Evolutionary conservation across 2,888 invertebrate species (phyloP), one percentile per base, ranked within the genome.

Genomic region (Scrobipalpa costella): DNA sequence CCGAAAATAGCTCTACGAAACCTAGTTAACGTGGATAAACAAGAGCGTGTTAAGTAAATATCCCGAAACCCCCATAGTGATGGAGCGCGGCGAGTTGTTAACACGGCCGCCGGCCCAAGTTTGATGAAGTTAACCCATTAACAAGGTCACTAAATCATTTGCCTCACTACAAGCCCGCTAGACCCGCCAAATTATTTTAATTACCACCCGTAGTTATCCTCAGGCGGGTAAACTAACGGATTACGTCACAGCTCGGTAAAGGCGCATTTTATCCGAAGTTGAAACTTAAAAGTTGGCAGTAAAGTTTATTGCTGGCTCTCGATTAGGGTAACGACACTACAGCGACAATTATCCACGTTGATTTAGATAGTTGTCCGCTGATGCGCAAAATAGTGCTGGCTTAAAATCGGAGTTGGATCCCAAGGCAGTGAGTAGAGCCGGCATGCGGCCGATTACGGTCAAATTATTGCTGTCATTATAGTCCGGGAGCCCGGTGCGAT

Each of bases 401-500:
- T 87, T 90, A 86, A 90, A 90, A 88, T 86, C 83, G 79, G 76
- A 81, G 81, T 80, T 75, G 73, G 80, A 80, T 88, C 90, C 90
- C 90, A 85, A 86, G 88, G 86, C 86, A 84, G 78, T 84, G 87
- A 86, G 52, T 21, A n/a, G 52, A 52, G 55, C 33, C 84, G 84
- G 80, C 81, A 78, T 83, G 84, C 79, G 81, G 82, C 80, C 88
- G 85, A 89, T 89, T 90, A 90, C 84, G 85, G 85, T 82, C 87
- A 85, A 90, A 90, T 90, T 90, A 90, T 90, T 84, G 84, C 87
- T 78, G 81, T 86, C 88, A 90, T 90, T 90, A 90, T 80, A 80
- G 83, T 77, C 78, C 77, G 77, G 75, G 75, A 75, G 76, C 78
- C 78, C 66, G 78, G 78, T 75, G 74, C 79, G 77, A 81, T 79